A percentile compares a stretch with the other conserved stretches of the same genome.
phyloP scores from a whole-genome alignment of 2,113 vertebrate species.

The Capricornis sumatraensis region DNA sequence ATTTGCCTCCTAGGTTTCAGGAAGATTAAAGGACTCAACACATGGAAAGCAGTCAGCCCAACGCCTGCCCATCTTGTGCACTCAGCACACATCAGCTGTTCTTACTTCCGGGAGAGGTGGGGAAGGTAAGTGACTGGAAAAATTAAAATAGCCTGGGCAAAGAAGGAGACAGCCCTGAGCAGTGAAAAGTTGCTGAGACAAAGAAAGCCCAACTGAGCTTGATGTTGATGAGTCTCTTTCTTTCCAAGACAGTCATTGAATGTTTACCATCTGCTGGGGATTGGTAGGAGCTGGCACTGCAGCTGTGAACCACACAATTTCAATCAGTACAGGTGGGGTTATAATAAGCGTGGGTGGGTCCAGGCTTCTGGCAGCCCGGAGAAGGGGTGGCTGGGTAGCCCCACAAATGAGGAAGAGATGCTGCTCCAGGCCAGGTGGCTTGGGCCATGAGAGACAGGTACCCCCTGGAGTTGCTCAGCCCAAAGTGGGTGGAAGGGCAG shows the following conservation, averaged over 20 bases:
- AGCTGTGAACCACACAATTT: not conserved
- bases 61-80: not conserved
- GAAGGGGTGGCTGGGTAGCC: not conserved
- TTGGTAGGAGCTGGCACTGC: not conserved
- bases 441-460: not conserved
- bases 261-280: not conserved
- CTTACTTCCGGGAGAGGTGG: not conserved
- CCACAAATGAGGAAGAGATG: not conserved
- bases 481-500: not conserved
- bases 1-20: not conserved
- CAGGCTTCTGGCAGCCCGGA: not conserved
- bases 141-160: not conserved
- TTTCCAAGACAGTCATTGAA: too few species aligned
- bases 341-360: not conserved
- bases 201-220: too few species aligned
- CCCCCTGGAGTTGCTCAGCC: not conserved
- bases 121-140: not conserved
- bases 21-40: not conserved
- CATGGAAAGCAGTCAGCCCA: not conserved
- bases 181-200: not conserved
- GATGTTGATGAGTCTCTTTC: not conserved
- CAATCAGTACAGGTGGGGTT: accelerated
- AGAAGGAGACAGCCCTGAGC: not conserved
- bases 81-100: not conserved
- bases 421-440: not conserved